Evolutionary conservation across 2,797 vertebrate species (phyloP).

Genomic region (Channallabes apus): DNA sequence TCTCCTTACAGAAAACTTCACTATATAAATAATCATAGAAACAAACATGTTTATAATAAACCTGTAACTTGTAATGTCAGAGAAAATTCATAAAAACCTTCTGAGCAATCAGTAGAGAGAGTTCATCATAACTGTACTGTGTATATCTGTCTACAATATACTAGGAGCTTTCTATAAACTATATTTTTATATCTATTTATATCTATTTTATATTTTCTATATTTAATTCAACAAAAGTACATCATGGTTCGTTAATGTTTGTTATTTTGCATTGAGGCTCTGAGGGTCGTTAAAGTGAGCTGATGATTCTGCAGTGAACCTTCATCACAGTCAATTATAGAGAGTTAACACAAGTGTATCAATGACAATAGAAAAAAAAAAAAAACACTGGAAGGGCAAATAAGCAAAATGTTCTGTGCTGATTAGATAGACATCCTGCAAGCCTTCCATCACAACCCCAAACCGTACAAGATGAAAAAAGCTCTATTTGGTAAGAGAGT

Average conservation of each 20-base stretch:
- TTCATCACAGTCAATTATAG: background rate
- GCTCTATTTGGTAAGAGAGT: conserved; percentile 59
- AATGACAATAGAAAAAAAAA: background rate
- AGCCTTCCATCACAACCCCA: conserved; percentile 40
- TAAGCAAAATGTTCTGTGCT: conserved; percentile 30
- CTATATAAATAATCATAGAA: background rate
- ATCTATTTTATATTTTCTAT: too few relatives aligned
- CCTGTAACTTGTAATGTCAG: background rate
- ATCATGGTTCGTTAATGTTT: background rate
- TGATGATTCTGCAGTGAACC: background rate
- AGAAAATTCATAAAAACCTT: background rate
- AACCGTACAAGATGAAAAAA: conserved; percentile 52
- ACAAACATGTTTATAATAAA: background rate
- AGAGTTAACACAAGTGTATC: background rate
- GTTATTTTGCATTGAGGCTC: background rate
- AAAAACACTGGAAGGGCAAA: background rate
- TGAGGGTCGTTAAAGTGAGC: background rate
- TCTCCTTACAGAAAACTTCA: background rate
- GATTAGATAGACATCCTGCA: conserved; percentile 35
- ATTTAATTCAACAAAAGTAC: background rate
- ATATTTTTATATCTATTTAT: too few relatives aligned
- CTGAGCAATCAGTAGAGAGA: background rate
- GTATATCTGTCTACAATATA: background rate
- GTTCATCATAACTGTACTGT: background rate
- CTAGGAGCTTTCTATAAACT: too few relatives aligned